Evolutionary conservation across 2,888 invertebrate species (phyloP).

Genomic region (Megaustenia siamemsis): DNA sequence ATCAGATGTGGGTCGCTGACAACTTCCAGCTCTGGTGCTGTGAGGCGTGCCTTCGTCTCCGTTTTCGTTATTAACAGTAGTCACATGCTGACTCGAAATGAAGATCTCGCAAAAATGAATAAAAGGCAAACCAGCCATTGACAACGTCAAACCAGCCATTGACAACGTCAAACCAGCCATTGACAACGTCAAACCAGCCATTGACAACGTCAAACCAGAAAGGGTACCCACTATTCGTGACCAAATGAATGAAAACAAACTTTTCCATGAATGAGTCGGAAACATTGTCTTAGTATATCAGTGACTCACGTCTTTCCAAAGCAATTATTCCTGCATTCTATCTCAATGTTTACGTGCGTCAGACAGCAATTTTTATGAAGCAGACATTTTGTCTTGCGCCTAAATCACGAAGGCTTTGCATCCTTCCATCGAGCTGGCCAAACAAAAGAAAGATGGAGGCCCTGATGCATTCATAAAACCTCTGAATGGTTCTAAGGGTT

Average conservation of each 20-base stretch:
- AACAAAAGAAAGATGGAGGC: neutral
- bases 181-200: too few species aligned
- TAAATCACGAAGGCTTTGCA: neutral
- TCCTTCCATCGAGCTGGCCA: neutral
- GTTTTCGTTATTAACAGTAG: too few species aligned
- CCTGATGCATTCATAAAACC: constrained; percentile 7
- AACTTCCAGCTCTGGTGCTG: too few species aligned
- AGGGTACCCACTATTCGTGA: too few species aligned
- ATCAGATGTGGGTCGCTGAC: too few species aligned
- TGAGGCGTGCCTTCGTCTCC: too few species aligned
- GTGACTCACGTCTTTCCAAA: neutral
- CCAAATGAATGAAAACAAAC: neutral
- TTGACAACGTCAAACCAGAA: too few species aligned
- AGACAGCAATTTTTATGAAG: neutral
- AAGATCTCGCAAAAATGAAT: too few species aligned
- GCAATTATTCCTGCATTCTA: constrained; percentile 4
- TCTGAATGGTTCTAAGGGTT: neutral
- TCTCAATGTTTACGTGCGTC: neutral
- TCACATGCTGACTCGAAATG: too few species aligned
- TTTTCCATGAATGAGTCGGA: neutral
- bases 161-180: too few species aligned
- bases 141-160: too few species aligned
- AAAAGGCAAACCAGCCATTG: too few species aligned
- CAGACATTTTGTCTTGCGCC: neutral
- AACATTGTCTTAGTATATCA: neutral